Evolutionary conservation across 2,888 invertebrate species (phyloP).

Genomic region (Calameuta idolon): DNA sequence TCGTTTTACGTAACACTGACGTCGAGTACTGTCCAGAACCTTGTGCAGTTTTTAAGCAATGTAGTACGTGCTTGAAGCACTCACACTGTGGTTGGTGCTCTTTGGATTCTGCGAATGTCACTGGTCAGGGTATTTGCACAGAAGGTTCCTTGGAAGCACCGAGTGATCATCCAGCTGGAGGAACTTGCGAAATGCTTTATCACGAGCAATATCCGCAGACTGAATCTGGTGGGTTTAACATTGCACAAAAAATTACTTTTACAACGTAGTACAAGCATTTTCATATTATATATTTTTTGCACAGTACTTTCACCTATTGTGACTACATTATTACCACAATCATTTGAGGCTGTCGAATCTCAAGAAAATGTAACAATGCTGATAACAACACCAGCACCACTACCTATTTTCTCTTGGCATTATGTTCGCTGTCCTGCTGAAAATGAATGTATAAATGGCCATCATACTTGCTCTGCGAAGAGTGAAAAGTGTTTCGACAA

Average conservation of each 20-base stretch:
- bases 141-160: constrained; percentile 81
- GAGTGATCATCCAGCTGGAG: constrained; percentile 74
- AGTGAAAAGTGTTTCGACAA: constrained; percentile 91
- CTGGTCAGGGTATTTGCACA: constrained; percentile 86
- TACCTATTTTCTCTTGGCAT: constrained; percentile 81
- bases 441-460: constrained; percentile 91
- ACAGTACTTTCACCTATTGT: constrained; percentile 31
- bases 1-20: constrained; percentile 78
- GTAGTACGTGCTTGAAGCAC: constrained; percentile 86
- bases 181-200: constrained; percentile 69
- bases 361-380: constrained; percentile 44
- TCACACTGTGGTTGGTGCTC: constrained; percentile 97
- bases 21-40: constrained; percentile 83
- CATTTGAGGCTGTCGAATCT: constrained; percentile 31
- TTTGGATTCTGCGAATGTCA: constrained; percentile 69
- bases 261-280: neutral
- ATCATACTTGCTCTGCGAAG: constrained; percentile 88
- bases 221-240: constrained; percentile 40
- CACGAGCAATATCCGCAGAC: constrained; percentile 52
- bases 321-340: constrained; percentile 37
- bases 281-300: constrained; percentile 16
- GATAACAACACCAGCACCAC: constrained; percentile 29
- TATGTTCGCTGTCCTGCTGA: constrained; percentile 92
- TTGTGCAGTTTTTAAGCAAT: constrained; percentile 85
- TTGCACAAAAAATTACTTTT: neutral